Conservation (phyloP, 1,140 invertebrate genomes). For the Drosophila neocordata region DNA sequence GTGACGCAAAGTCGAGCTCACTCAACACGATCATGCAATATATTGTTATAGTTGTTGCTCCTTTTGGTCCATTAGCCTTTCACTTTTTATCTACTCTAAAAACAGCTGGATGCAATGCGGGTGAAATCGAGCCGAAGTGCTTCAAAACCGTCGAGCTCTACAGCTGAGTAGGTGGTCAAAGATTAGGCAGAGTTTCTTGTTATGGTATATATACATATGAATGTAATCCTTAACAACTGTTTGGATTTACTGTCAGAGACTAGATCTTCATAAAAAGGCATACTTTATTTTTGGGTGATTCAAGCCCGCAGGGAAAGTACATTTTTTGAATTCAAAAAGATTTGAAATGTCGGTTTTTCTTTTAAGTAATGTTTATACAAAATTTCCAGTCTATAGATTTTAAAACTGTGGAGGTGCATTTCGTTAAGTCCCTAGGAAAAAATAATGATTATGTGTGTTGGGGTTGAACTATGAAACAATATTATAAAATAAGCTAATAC, state of each 20-base stretch:
- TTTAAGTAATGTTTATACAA: not conserved
- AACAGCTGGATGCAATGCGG: conserved; percentile 38
- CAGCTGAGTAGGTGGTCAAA: conserved; percentile 39
- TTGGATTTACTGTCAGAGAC: not conserved
- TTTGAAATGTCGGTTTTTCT: not conserved
- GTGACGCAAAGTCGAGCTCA: conserved; percentile 36
- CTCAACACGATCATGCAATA: not conserved
- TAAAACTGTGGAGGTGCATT: not conserved
- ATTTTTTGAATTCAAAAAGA: not conserved
- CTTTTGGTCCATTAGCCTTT: conserved; percentile 43
- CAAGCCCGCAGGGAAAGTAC: conserved; percentile 1
- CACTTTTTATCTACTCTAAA: conserved; percentile 44
- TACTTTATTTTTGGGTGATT: conserved; percentile 1
- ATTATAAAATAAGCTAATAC: too few species aligned
- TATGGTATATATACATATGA: not conserved
- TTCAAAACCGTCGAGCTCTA: not conserved
- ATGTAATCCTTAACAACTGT: conserved; percentile 3
- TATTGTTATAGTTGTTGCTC: not conserved
- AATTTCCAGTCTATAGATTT: not conserved
- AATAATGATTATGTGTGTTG: too few species aligned
- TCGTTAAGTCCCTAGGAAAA: not conserved
- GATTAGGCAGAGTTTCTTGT: not conserved
- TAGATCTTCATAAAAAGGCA: not conserved
- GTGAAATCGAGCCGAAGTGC: conserved; percentile 1
- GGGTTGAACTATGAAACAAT: too few species aligned